Evolutionary conservation across 2,797 vertebrate genomes (phyloP).

Genomic region (Macropus fuliginosus): DNA sequence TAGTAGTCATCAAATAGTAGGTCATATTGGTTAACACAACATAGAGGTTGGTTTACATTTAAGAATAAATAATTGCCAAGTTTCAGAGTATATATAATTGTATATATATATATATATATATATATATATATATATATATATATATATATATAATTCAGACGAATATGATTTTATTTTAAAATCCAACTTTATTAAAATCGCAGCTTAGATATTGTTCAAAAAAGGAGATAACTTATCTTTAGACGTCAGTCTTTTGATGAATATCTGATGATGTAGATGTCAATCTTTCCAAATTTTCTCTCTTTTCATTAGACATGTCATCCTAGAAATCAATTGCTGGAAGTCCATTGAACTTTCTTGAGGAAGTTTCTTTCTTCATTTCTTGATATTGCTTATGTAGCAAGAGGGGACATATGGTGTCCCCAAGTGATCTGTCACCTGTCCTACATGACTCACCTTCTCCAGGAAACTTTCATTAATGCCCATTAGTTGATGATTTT

Average conservation of each 20-base stretch:
- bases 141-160: not conserved
- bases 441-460: not conserved
- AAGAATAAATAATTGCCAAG: slow-evolving; percentile 11
- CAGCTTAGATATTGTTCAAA: not conserved
- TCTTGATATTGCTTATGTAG: not conserved
- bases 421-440: not conserved
- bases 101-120: too few species aligned
- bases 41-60: not conserved
- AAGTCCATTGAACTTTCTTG: not conserved
- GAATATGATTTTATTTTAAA: slow-evolving; percentile 13
- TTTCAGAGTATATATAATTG: too few species aligned
- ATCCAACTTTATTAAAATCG: slow-evolving; percentile 47
- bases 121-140: too few species aligned
- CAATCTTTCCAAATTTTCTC: not conserved
- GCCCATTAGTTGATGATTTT: not conserved
- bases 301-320: not conserved
- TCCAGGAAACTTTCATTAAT: not conserved
- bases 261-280: not conserved
- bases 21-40: not conserved
- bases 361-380: not conserved
- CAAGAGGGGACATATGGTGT: not conserved
- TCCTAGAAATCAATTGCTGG: not conserved
- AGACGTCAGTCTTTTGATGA: slow-evolving; percentile 24
- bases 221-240: not conserved
- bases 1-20: not conserved